Evolutionary conservation across 2,797 vertebrate species (phyloP), one percentile per base, ranked within the genome.

Genomic region (Chelmon rostratus): DNA sequence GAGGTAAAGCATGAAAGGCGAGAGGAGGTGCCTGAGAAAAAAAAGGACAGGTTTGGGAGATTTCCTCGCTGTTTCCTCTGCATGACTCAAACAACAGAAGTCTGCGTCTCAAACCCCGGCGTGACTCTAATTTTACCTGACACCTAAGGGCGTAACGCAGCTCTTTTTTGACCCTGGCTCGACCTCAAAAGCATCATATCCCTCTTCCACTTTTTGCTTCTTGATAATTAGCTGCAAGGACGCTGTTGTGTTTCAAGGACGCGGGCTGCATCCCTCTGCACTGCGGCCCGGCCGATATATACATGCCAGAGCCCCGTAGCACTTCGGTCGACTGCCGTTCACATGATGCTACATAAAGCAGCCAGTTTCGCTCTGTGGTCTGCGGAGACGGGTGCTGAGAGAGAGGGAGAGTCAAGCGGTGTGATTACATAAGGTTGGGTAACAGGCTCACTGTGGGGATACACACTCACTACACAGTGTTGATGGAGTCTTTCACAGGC

Each of bases 401-500:
- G 62, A 19, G 78, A 61, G 76, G 19, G 54, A 69, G 83, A 86
- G 81, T 59, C 47, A 57, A 83, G 85, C 67, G 11, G 72, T 28
- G 79, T 79, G 85, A 86, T 93, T 93, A 87, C 86, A 80, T 94
- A 92, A 94, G 83, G 80, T 38, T 79, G 85, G 88, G 79, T 90
- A 91, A 88, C 89, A 85, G 83, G 78, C 85, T 86, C 79, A 49
- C 89, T 72, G 87, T 89, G 89, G 85, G 88, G 82, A 79, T 31
- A 81, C 89, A 84, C 88, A 79, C 88, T 88, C 81, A 78, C 75
- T 73, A 79, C 75, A 87, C 85, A 66, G 91, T 91, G 91, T 91
- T 92, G 91, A 94, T 92, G 86, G 89, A 93, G 90, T 90, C 88
- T 92, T 94, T 94, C 92, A 92, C 92, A 89, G 84, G 68, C 81